phyloP scores from a whole-genome alignment of 2,113 vertebrate species.

The Numenius arquata region DNA sequence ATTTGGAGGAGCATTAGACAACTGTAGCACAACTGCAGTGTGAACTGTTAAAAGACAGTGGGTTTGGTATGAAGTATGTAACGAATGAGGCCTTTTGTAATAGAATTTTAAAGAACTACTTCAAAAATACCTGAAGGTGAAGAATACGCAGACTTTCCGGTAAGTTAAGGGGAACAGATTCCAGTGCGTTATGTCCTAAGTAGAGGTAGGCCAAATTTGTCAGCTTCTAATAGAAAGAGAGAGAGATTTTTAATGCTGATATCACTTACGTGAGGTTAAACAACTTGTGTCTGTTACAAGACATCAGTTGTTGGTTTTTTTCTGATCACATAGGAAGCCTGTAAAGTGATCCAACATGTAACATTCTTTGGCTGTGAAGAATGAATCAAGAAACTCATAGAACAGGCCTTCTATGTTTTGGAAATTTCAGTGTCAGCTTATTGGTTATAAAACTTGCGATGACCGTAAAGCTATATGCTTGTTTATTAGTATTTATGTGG shows the following conservation, averaged over 20 bases:
- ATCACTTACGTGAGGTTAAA: background rate
- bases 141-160: slow-evolving; percentile 88
- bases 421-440: background rate
- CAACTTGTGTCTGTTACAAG: background rate
- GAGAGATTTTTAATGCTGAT: background rate
- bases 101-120: background rate
- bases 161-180: slow-evolving; percentile 86
- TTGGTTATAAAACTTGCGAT: background rate
- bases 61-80: background rate
- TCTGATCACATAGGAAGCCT: background rate
- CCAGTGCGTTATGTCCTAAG: slow-evolving; percentile 87
- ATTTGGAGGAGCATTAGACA: background rate
- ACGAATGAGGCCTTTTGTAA: background rate
- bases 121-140: slow-evolving; percentile 87
- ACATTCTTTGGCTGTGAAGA: background rate
- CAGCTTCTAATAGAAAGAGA: slow-evolving; percentile 80
- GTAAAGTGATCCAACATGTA: background rate
- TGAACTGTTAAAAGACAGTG: background rate
- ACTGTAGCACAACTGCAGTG: background rate
- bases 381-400: background rate
- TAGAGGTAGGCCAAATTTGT: slow-evolving; percentile 84
- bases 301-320: background rate
- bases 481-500: background rate
- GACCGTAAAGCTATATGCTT: background rate
- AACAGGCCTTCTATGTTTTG: background rate